Conservation (phyloP, 2,113 vertebrate species). For the Pteruthius melanotis region DNA sequence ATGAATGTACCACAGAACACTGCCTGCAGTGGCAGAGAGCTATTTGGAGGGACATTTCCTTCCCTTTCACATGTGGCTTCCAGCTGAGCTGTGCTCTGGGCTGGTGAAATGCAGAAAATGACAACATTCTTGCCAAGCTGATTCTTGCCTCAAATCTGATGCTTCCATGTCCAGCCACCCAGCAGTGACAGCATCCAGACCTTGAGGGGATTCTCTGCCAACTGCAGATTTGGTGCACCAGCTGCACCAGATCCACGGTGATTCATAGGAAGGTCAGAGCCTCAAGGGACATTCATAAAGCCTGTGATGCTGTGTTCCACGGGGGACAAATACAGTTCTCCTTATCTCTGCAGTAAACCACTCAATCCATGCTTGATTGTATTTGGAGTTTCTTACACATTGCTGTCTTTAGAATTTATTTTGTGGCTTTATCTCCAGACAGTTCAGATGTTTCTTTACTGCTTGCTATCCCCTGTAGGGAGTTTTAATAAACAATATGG, state of each 20-base stretch:
- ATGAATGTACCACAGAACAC: accelerated
- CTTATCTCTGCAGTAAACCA: neutral
- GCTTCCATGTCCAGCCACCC: neutral
- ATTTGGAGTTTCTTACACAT: neutral
- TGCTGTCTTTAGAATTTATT: neutral
- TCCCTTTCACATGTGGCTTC: neutral
- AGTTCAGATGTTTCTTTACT: neutral
- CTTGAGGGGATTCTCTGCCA: neutral
- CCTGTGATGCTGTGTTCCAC: accelerated
- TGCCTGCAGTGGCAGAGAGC: neutral
- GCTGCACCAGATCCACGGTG: neutral
- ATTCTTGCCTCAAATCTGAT: neutral
- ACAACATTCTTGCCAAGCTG: neutral
- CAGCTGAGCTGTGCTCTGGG: neutral
- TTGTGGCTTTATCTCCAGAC: neutral
- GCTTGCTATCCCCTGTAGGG: neutral
- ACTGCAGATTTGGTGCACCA: neutral
- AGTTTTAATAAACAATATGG: neutral
- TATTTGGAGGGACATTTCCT: neutral
- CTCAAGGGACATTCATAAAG: neutral
- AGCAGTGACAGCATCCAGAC: neutral
- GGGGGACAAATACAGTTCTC: neutral
- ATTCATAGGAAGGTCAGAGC: neutral
- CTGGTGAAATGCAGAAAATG: neutral
- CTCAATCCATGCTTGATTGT: neutral